A percentile compares a stretch with the other conserved stretches of the same genome.
phyloP scores from a whole-genome alignment of 2,888 invertebrate species.

The Drosophila atroscutellata region DNA sequence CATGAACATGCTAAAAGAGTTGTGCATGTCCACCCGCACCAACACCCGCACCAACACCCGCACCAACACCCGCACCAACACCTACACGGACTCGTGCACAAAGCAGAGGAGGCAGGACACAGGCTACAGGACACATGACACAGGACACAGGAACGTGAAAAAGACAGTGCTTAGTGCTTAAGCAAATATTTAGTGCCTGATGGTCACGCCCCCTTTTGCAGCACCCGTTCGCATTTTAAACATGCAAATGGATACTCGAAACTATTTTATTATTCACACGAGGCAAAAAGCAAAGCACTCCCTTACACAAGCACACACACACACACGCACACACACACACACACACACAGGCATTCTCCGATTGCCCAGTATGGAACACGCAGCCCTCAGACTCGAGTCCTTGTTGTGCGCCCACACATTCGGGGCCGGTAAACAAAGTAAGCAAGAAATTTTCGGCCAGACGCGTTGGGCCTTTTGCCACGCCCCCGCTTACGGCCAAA shows the following conservation, averaged over 20 bases:
- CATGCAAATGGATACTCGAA: constrained; percentile 74
- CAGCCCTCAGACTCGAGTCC: background rate
- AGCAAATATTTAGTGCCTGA: constrained; percentile 59
- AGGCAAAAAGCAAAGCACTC: constrained; percentile 36
- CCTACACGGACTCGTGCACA: constrained; percentile 1
- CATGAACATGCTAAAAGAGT: constrained; percentile 34
- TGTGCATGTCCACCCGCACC: background rate
- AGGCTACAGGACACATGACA: constrained; percentile 5
- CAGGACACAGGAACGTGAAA: constrained; percentile 15
- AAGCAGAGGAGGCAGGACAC: background rate
- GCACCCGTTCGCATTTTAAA: constrained; percentile 51
- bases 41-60: constrained; percentile 10
- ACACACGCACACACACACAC: constrained; percentile 2
- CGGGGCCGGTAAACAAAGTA: constrained; percentile 23
- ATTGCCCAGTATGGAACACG: background rate
- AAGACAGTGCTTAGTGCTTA: constrained; percentile 40
- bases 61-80: constrained; percentile 5
- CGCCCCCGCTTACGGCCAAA: constrained; percentile 16
- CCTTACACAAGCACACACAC: constrained; percentile 14
- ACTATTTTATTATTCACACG: constrained; percentile 76
- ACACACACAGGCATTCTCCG: background rate
- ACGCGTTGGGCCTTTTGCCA: constrained; percentile 33
- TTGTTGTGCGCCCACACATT: constrained; percentile 29
- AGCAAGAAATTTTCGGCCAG: constrained; percentile 59
- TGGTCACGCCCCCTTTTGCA: constrained; percentile 14